Conservation (phyloP, 1,140 invertebrate genomes). For the Fopius arisanus region DNA sequence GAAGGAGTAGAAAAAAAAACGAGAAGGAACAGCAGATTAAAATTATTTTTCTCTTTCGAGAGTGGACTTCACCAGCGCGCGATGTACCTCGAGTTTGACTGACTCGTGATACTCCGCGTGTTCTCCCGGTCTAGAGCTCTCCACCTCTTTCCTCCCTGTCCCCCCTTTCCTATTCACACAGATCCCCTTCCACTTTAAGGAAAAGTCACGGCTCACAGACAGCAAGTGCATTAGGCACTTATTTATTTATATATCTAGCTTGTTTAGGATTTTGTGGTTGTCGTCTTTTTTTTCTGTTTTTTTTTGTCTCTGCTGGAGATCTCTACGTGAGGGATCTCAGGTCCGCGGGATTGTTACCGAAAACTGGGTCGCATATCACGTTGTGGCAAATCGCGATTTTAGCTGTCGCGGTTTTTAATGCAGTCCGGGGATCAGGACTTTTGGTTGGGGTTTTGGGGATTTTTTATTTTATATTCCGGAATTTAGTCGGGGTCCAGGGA, state of each 20-base stretch:
- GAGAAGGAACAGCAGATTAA: neutral
- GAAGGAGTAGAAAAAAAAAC: neutral
- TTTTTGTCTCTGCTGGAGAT: too few species aligned
- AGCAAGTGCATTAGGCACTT: neutral
- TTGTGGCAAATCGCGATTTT: too few species aligned
- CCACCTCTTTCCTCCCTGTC: neutral
- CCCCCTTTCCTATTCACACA: slow-evolving; percentile 19
- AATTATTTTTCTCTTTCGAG: neutral
- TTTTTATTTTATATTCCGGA: too few species aligned
- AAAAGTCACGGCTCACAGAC: slow-evolving; percentile 6
- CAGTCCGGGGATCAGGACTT: too few species aligned
- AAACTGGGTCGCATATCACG: neutral
- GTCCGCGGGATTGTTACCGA: neutral
- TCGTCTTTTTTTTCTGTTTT: neutral
- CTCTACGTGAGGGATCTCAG: neutral
- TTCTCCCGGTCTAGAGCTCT: slow-evolving; percentile 15
- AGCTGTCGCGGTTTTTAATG: too few species aligned
- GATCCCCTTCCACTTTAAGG: neutral
- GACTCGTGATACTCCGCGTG: slow-evolving; percentile 23
- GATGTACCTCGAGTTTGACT: slow-evolving; percentile 32
- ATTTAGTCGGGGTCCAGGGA: too few species aligned
- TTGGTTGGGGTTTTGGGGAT: too few species aligned
- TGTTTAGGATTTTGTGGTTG: neutral
- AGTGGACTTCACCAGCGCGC: neutral
- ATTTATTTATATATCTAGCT: neutral